Base-by-base conservation (phyloP, 2,797 vertebrate genomes). In the Bradypodion pumilum region DNA sequence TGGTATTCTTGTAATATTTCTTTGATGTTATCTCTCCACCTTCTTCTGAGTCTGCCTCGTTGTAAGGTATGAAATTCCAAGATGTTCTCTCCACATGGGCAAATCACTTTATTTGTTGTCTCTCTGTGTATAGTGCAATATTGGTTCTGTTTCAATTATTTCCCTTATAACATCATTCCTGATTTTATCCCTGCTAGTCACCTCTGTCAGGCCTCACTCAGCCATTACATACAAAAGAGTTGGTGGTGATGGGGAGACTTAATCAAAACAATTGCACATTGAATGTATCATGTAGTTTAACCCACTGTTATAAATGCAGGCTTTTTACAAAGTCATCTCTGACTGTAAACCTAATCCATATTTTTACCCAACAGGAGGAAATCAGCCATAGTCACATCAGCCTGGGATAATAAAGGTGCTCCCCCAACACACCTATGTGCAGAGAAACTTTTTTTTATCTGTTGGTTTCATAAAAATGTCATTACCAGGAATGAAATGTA, bases 401-500 rank as follows among this genome's bases (percentile, higher is more conserved):
- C 0, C 68, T 46, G 4, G 68, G 2, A 7, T 52, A 77, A 72
- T 42, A 77, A 7, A 5, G 0, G 9, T 73, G 35, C 42, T 37
- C 23, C 60, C 42, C 77, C n/a, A n/a, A n/a, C n/a, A 76, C 2
- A 1, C 1, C 44, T 79, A 49, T 65, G n/a, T 65, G 62, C 0
- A 37, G 9, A 4, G 10, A 69, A 82, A 80, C 25, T 73, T 83
- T 83, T 2, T 35, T 65, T 80, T 84, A 56, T 86, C 60, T 35
- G 37, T 44, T 42, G 29, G 69, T 46, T 44, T 37, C 27, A n/a
- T 32, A 46, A 83, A 83, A 32, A 1, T 15, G 2, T 0, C 4
- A 21, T 1, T 29, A 15, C n/a, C 52, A 46, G 81, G 85, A 90
- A 84, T 7, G 59, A 25, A 80, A 66, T 29, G 4, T 12, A 9